phyloP scores from a whole-genome alignment of 2,113 vertebrate species.

The Thunnus thynnus region DNA sequence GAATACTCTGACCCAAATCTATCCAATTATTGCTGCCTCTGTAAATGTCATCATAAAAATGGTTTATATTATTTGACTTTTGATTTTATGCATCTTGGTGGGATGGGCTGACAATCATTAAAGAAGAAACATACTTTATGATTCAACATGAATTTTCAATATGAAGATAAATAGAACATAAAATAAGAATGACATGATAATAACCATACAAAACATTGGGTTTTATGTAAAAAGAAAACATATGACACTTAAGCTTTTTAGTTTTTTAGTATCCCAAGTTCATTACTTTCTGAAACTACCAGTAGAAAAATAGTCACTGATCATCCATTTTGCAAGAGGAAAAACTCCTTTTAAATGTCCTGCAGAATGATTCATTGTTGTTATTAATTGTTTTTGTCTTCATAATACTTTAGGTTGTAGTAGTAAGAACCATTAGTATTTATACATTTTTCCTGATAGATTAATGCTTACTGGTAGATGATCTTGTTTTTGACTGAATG shows the following conservation, averaged over 20 bases:
- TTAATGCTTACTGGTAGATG: neutral
- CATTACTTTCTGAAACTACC: neutral
- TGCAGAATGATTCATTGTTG: neutral
- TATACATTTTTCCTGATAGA: neutral
- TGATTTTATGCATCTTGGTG: conserved; percentile 38
- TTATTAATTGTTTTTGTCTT: neutral
- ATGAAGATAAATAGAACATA: conserved; percentile 37
- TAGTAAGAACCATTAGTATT: neutral
- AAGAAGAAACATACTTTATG: conserved; percentile 1
- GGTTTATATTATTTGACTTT: conserved; percentile 54
- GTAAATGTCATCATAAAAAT: conserved; percentile 56
- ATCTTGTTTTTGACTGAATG: neutral
- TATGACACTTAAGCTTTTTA: conserved; percentile 12
- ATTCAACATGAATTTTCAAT: conserved; percentile 50
- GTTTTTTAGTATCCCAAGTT: conserved; percentile 17
- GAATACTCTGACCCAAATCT: conserved; percentile 56
- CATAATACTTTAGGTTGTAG: neutral
- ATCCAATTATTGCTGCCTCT: conserved; percentile 72
- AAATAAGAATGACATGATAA: conserved; percentile 20
- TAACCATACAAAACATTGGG: conserved; percentile 16
- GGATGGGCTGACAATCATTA: neutral
- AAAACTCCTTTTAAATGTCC: neutral
- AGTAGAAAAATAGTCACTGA: too few species aligned
- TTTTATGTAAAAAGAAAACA: conserved; percentile 22
- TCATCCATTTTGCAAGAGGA: neutral